Percentiles rank a stretch among this genome's conserved stretches.
Conservation (phyloP, 1,140 invertebrate species). For the Metopolophium dirhodum region DNA sequence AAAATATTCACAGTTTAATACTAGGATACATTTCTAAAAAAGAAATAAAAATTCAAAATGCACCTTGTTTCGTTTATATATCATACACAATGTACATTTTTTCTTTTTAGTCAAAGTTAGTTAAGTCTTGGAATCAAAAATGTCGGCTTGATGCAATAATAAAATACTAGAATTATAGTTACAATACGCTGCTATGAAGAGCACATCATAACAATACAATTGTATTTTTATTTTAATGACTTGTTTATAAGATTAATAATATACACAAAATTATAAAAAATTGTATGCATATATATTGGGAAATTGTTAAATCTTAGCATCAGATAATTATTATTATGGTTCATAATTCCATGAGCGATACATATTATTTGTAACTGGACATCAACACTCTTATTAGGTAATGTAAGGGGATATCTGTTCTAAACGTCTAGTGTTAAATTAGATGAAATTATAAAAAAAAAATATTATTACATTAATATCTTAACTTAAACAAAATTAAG, state of each 20-base stretch:
- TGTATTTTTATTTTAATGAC: background rate
- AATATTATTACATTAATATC: background rate
- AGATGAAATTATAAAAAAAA: background rate
- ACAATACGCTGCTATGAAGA: background rate
- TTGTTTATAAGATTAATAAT: slow-evolving; percentile 9
- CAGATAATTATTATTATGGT: background rate
- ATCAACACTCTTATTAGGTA: background rate
- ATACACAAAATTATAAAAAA: background rate
- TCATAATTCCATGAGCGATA: background rate
- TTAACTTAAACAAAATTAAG: slow-evolving; percentile 31
- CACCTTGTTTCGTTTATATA: slow-evolving; percentile 57
- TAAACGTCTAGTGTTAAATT: background rate
- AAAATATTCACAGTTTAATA: slow-evolving; percentile 54
- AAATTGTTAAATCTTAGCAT: background rate
- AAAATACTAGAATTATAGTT: background rate
- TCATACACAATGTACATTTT: slow-evolving; percentile 53
- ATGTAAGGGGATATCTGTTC: background rate
- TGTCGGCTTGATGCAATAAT: background rate
- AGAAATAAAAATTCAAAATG: slow-evolving; percentile 57
- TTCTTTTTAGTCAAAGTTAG: slow-evolving; percentile 30
- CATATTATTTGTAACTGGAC: background rate
- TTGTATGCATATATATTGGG: background rate
- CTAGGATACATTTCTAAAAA: slow-evolving; percentile 55
- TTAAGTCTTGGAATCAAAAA: slow-evolving; percentile 42
- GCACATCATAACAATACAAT: background rate